Evolutionary conservation across 2,888 invertebrate species (phyloP).

Genomic region (Lepetodrilus schrolli): DNA sequence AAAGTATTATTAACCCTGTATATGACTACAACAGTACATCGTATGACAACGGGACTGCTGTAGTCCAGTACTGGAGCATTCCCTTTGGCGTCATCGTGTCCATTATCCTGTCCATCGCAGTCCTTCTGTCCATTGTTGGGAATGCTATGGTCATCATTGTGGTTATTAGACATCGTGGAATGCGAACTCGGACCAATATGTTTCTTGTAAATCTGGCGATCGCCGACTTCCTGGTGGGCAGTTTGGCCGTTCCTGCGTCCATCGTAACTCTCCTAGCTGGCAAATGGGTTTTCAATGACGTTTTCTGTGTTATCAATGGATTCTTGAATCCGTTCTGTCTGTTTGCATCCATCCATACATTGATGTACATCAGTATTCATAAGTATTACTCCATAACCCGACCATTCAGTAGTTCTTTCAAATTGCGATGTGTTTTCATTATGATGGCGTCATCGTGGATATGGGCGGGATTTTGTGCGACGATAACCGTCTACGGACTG

Average conservation of each 20-base stretch:
- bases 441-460: constrained; percentile 75
- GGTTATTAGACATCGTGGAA: constrained; percentile 74
- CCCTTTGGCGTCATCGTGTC: constrained; percentile 41
- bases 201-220: constrained; percentile 76
- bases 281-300: constrained; percentile 72
- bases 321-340: constrained; percentile 75
- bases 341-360: constrained; percentile 76
- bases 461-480: constrained; percentile 74
- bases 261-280: constrained; percentile 74
- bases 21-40: too few species aligned
- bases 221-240: constrained; percentile 75
- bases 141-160: constrained; percentile 76
- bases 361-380: constrained; percentile 76
- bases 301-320: constrained; percentile 74
- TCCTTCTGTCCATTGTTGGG: constrained; percentile 73
- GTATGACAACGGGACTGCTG: too few species aligned
- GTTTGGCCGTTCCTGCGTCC: constrained; percentile 75
- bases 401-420: constrained; percentile 74
- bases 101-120: constrained; percentile 65
- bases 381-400: constrained; percentile 76
- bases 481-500: constrained; percentile 72
- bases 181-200: constrained; percentile 77
- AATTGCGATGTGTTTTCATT: constrained; percentile 69
- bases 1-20: too few species aligned
- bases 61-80: constrained; percentile 37